A percentile compares a stretch with the other conserved stretches of the same genome.
phyloP scores from a whole-genome alignment of 2,113 vertebrate genomes.

The Malurus cyaneus region DNA sequence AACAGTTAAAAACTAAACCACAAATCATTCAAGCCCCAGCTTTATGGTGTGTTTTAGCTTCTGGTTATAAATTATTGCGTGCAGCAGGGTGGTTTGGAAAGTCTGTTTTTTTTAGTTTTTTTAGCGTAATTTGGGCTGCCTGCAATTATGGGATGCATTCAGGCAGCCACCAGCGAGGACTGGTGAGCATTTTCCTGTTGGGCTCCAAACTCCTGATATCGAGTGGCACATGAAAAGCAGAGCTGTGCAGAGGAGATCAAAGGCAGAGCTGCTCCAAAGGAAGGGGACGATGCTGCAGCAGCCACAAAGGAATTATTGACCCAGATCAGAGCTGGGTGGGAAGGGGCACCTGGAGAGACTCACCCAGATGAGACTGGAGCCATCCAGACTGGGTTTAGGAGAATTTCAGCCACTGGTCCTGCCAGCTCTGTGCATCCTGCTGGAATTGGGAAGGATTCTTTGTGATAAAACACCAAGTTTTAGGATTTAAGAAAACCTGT shows the following conservation, averaged over 20 bases:
- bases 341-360: background rate
- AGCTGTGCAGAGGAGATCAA: background rate
- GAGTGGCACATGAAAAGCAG: background rate
- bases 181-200: background rate
- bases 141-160: background rate
- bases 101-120: fast-evolving
- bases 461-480: background rate
- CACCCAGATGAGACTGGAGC: background rate
- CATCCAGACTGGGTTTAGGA: fast-evolving
- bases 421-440: background rate
- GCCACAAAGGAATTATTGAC: background rate
- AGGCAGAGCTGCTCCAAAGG: background rate
- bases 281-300: background rate
- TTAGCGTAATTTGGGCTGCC: fast-evolving
- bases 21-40: fast-evolving
- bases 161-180: fast-evolving
- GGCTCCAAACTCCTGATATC: background rate
- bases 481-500: fast-evolving
- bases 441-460: background rate
- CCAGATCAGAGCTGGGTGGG: background rate
- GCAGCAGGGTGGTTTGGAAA: background rate
- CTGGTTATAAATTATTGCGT: too few species aligned
- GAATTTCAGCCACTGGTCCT: fast-evolving
- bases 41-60: background rate
- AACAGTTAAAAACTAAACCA: background rate